Percentiles rank a stretch among this genome's conserved stretches.
These are phyloP conservation scores for Tenodera sinensis DNA, from an alignment of 2,888 invertebrate species.

Conservation along the genomic window DNA sequence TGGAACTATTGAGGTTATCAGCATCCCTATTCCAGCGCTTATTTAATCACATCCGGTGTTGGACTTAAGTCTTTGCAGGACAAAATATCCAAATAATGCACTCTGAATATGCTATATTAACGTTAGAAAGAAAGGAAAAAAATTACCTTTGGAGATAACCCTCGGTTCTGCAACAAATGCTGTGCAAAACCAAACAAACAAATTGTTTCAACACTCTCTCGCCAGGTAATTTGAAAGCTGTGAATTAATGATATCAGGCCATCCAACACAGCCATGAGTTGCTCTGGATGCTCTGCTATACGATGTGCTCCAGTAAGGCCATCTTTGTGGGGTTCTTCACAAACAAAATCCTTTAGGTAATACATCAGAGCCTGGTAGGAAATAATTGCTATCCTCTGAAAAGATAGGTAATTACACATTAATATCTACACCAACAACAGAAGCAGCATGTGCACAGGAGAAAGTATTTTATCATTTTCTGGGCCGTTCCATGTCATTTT, in stretches of 20 bases:
- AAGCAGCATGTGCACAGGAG: neutral
- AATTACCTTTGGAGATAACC: conserved; percentile 52
- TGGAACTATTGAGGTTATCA: too few relatives aligned
- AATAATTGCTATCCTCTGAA: conserved; percentile 55
- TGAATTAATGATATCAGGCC: conserved; percentile 62
- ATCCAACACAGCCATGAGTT: conserved; percentile 64
- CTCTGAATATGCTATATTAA: too few relatives aligned
- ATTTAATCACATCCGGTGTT: too few relatives aligned
- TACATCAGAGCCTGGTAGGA: conserved; percentile 62
- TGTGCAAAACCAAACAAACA: conserved; percentile 57
- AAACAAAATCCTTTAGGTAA: conserved; percentile 54
- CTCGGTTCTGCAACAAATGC: conserved; percentile 52
- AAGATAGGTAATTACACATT: neutral
- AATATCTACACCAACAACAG: neutral
- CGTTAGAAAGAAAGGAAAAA: too few relatives aligned
- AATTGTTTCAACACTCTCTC: conserved; percentile 71
- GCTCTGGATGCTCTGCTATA: conserved; percentile 47
- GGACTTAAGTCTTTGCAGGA: too few relatives aligned
- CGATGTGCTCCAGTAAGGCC: conserved; percentile 28
- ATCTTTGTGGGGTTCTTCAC: neutral
- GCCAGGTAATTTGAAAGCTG: conserved; percentile 70
- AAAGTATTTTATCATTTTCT: neutral
- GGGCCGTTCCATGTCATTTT: too few relatives aligned
- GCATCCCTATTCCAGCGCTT: too few relatives aligned
- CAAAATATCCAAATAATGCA: too few relatives aligned